A percentile compares a stretch with the other conserved stretches of the same genome.
These are phyloP conservation scores for Podiceps cristatus DNA, from an alignment of 2,113 vertebrate species.

Conservation along the genomic window DNA sequence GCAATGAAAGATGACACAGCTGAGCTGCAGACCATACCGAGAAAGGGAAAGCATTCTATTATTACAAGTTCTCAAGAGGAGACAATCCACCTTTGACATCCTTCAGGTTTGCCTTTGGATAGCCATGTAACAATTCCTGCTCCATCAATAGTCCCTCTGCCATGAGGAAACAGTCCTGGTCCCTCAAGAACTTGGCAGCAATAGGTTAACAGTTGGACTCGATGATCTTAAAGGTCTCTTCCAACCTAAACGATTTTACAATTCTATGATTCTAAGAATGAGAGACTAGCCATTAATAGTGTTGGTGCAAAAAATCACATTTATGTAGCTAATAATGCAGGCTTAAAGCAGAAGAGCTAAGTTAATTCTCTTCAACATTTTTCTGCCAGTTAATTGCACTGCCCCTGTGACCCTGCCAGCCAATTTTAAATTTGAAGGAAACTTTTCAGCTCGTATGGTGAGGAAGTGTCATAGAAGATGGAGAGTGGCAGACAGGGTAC, in stretches of 20 bases:
- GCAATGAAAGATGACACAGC: background rate
- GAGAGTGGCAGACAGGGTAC: background rate
- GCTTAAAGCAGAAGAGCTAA: background rate
- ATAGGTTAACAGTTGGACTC: too few relatives aligned
- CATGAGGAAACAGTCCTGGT: background rate
- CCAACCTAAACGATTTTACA: too few relatives aligned
- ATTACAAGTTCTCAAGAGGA: background rate
- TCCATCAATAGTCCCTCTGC: background rate
- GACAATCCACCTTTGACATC: background rate
- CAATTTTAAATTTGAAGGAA: background rate
- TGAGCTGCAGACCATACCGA: background rate
- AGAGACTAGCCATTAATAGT: background rate
- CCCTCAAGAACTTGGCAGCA: background rate
- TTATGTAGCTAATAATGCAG: background rate
- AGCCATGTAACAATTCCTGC: background rate
- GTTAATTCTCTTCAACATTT: background rate
- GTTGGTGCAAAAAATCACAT: background rate
- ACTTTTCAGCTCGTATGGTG: background rate
- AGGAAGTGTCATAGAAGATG: rapidly evolving
- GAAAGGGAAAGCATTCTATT: background rate
- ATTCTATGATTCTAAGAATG: background rate
- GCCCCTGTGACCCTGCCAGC: background rate
- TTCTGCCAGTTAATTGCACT: background rate
- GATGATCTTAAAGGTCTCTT: too few relatives aligned
- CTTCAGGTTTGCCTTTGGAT: background rate